A percentile compares a stretch with the other conserved stretches of the same genome.
Conservation (phyloP, 2,888 invertebrate species). For the Drosophila percnosoma region DNA sequence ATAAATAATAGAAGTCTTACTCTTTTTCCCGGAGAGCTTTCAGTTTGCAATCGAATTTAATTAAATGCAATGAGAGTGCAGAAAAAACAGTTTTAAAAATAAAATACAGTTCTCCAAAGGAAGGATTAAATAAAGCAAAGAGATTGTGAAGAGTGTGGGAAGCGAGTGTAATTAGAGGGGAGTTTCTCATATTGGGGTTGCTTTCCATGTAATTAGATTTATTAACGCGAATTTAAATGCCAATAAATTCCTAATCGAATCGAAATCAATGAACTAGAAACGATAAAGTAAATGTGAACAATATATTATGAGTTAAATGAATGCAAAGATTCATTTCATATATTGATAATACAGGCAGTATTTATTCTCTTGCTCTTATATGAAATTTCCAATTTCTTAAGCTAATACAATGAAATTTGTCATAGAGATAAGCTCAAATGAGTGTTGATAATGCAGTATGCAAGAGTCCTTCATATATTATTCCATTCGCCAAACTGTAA, state of each 20-base stretch:
- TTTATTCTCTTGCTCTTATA: not conserved
- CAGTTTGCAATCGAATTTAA: constrained; percentile 42
- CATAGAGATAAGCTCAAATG: not conserved
- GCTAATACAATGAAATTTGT: not conserved
- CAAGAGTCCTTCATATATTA: not conserved
- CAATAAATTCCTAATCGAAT: not conserved
- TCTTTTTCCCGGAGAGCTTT: not conserved
- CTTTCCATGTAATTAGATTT: constrained; percentile 37
- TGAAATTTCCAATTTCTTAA: not conserved
- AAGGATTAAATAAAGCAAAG: constrained; percentile 36
- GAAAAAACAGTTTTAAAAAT: constrained; percentile 3
- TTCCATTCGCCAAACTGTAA: not conserved
- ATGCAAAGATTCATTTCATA: not conserved
- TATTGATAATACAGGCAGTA: not conserved
- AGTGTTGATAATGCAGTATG: not conserved
- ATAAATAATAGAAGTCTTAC: constrained; percentile 53
- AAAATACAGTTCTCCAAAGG: constrained; percentile 10
- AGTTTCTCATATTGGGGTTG: not conserved
- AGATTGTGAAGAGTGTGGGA: constrained; percentile 1
- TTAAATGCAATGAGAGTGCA: constrained; percentile 37
- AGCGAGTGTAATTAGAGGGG: not conserved
- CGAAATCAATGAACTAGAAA: constrained; percentile 8
- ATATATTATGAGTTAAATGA: not conserved
- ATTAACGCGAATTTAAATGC: constrained; percentile 28
- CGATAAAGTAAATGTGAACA: not conserved